phyloP scores from a whole-genome alignment of 2,797 vertebrate species.

The Lepilemur ruficaudatus region DNA sequence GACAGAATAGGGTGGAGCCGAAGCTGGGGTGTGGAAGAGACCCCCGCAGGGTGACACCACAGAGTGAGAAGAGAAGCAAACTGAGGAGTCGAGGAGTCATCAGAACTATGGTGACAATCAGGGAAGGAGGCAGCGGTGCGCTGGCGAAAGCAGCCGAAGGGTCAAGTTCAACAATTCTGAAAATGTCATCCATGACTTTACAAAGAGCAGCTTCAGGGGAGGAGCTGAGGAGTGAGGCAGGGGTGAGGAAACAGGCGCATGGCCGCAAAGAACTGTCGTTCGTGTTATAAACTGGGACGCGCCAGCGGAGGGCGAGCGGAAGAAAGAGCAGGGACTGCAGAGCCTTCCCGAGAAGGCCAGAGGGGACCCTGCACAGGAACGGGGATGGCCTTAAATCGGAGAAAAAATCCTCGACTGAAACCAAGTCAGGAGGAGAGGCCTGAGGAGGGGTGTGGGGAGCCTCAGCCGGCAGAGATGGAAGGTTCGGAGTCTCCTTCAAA shows the following conservation, averaged over 20 bases:
- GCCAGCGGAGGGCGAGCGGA: neutral
- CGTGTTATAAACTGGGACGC: neutral
- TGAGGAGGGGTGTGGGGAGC: neutral
- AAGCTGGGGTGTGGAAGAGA: neutral
- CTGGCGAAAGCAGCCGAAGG: neutral
- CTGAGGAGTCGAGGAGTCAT: neutral
- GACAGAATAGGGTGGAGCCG: neutral
- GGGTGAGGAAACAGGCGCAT: neutral
- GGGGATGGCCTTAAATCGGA: neutral
- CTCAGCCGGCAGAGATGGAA: neutral
- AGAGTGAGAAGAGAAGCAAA: neutral
- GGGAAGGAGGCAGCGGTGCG: neutral
- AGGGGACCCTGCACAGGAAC: fast-evolving
- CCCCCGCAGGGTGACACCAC: neutral
- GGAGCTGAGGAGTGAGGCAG: neutral
- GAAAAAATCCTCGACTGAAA: neutral
- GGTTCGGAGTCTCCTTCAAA: too few species aligned
- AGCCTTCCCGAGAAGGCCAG: neutral
- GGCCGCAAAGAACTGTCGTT: neutral
- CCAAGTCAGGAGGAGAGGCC: neutral
- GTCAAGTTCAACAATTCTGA: too few species aligned
- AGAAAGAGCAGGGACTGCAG: too few species aligned
- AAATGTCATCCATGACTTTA: neutral
- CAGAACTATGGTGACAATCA: neutral
- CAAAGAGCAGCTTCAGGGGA: neutral